Percentiles rank a stretch among this genome's conserved stretches.
Evolutionary conservation across 2,888 invertebrate species (phyloP).

Genomic region (Allygus modestus): DNA sequence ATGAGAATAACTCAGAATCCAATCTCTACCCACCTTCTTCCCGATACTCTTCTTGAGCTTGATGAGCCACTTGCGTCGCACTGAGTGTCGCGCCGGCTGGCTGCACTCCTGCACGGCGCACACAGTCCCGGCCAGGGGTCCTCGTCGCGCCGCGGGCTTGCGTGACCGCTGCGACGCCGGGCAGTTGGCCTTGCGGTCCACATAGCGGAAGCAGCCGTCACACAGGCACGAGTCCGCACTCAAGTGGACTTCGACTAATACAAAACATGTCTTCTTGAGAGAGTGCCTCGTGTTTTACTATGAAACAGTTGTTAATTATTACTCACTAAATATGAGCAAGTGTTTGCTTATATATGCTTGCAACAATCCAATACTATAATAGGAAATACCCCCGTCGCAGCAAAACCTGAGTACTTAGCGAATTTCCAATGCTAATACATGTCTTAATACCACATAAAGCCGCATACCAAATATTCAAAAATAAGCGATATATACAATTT

Average conservation of each 20-base stretch:
- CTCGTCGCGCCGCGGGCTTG: slow-evolving; percentile 53
- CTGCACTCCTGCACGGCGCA: slow-evolving; percentile 84
- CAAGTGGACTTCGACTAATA: slow-evolving; percentile 86
- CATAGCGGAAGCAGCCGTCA: slow-evolving; percentile 92
- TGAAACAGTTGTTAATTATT: slow-evolving; percentile 19
- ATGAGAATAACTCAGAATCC: too few species aligned
- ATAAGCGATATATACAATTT: too few species aligned
- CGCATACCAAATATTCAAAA: too few species aligned
- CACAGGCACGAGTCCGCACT: slow-evolving; percentile 91
- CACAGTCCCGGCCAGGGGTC: slow-evolving; percentile 64
- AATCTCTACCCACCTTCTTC: slow-evolving; percentile 72
- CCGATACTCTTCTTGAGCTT: slow-evolving; percentile 84
- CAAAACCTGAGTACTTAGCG: too few species aligned
- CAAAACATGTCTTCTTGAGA: slow-evolving; percentile 22
- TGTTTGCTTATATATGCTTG: background rate
- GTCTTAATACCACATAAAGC: too few species aligned
- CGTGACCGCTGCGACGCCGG: slow-evolving; percentile 67
- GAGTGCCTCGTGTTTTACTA: background rate
- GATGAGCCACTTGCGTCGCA: slow-evolving; percentile 85
- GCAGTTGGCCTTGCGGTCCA: slow-evolving; percentile 85
- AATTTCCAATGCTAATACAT: too few species aligned
- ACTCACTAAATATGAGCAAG: background rate
- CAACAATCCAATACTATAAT: too few species aligned
- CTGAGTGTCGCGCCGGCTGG: slow-evolving; percentile 79
- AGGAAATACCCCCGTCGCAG: too few species aligned